These are phyloP conservation scores for Apostichopus californicus DNA, from an alignment of 35 echinoderm and acorn worm species.

Conservation along the genomic window DNA sequence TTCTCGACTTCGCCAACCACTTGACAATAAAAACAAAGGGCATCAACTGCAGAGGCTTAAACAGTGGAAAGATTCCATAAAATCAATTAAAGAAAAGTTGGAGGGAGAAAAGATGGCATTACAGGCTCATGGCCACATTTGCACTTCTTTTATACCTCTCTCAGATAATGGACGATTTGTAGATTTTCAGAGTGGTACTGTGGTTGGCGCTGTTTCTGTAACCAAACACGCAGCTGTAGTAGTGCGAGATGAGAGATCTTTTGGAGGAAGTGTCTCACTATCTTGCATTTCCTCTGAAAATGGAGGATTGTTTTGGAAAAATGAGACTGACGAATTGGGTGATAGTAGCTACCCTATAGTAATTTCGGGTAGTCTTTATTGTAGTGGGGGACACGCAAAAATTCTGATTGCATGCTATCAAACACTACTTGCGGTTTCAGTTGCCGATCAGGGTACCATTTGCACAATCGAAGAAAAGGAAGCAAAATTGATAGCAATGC, in stretches of 20 bases:
- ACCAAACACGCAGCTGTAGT: conserved; percentile 23
- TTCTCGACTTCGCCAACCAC: neutral
- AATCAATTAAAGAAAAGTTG: neutral
- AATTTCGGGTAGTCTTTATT: neutral
- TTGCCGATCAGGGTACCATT: neutral
- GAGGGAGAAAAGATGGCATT: neutral
- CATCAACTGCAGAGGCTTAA: neutral
- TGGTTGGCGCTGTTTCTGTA: conserved; percentile 6
- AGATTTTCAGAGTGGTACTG: conserved; percentile 23
- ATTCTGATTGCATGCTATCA: conserved; percentile 3
- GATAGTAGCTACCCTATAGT: neutral
- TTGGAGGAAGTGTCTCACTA: neutral
- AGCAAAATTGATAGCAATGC: neutral
- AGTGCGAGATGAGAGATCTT: conserved; percentile 4
- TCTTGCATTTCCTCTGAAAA: neutral
- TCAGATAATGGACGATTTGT: conserved; percentile 18
- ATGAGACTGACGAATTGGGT: neutral
- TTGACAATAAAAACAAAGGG: neutral
- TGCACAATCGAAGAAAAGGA: neutral
- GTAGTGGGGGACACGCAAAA: neutral
- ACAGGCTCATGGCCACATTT: neutral
- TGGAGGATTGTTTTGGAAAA: neutral
- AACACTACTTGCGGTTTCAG: neutral
- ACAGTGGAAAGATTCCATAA: neutral
- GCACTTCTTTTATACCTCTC: neutral